A percentile compares a stretch with the other conserved stretches of the same genome.
Evolutionary conservation across 2,113 vertebrate species (phyloP).

Genomic region (Upupa epops): DNA sequence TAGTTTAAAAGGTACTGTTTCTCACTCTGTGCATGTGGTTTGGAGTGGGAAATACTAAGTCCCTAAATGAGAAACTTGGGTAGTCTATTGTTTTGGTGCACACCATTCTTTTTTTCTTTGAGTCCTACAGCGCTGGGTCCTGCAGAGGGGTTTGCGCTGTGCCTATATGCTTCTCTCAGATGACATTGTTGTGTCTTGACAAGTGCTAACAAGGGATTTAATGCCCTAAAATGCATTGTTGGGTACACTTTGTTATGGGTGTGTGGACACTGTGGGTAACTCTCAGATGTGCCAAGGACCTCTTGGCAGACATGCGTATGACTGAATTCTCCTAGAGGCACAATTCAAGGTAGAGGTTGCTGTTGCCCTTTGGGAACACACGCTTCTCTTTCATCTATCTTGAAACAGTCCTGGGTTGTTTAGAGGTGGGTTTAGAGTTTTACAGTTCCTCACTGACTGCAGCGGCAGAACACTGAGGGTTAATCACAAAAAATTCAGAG

Average conservation of each 20-base stretch:
- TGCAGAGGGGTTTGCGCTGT: conserved; percentile 37
- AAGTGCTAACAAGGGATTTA: conserved; percentile 48
- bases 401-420: not conserved
- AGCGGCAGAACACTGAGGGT: not conserved
- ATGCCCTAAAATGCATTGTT: conserved; percentile 1
- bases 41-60: not conserved
- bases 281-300: not conserved
- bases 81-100: conserved; percentile 54
- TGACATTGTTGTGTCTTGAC: conserved; percentile 56
- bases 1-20: conserved; percentile 19
- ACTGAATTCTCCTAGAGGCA: not conserved
- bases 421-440: not conserved
- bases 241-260: not conserved
- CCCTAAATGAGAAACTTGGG: conserved; percentile 30
- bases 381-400: fast-evolving
- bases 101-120: conserved; percentile 46
- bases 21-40: not conserved
- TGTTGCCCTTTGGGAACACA: not conserved
- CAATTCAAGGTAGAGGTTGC: not conserved
- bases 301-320: not conserved
- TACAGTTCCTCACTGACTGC: not conserved
- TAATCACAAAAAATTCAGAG: not conserved
- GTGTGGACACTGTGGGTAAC: not conserved
- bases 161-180: not conserved
- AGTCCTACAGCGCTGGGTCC: conserved; percentile 41